These are phyloP conservation scores for Andrena camellia DNA, from an alignment of 2,888 invertebrate genomes.

Conservation along the genomic window DNA sequence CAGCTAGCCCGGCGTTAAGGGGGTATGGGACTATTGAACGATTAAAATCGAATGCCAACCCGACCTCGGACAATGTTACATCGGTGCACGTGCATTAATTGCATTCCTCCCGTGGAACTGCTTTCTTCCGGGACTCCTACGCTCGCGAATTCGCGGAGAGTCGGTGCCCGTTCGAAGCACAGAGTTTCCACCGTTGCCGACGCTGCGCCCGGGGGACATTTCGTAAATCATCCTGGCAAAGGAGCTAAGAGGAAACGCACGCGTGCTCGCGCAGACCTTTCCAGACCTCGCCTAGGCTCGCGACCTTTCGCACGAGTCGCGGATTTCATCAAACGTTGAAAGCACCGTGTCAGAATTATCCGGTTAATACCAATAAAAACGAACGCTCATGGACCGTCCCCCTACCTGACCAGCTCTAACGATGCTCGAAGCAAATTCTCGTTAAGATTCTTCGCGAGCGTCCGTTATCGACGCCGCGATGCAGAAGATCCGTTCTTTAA, in stretches of 20 bases:
- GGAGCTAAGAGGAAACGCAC: not conserved
- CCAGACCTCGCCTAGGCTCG: not conserved
- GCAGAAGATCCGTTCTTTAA: not conserved
- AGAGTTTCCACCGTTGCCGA: not conserved
- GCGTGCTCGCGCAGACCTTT: conserved; percentile 5
- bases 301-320: conserved; percentile 13
- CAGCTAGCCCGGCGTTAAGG: not conserved
- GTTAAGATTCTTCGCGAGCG: conserved; percentile 10
- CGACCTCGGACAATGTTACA: conserved; percentile 21
- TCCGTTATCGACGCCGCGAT: conserved; percentile 12
- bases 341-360: not conserved
- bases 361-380: too few relatives aligned
- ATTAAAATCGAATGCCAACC: conserved; percentile 2
- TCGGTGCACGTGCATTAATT: conserved; percentile 53
- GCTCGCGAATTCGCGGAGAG: conserved; percentile 13
- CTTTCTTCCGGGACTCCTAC: conserved; percentile 47
- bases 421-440: not conserved
- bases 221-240: conserved; percentile 1
- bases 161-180: not conserved
- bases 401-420: not conserved
- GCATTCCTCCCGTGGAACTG: conserved; percentile 28
- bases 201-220: conserved; percentile 1
- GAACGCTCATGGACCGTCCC: not conserved
- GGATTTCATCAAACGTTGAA: conserved; percentile 12
- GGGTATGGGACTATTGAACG: too few relatives aligned